phyloP scores from a whole-genome alignment of 1,140 invertebrate genomes.

The Hylaeus anthracinus region DNA sequence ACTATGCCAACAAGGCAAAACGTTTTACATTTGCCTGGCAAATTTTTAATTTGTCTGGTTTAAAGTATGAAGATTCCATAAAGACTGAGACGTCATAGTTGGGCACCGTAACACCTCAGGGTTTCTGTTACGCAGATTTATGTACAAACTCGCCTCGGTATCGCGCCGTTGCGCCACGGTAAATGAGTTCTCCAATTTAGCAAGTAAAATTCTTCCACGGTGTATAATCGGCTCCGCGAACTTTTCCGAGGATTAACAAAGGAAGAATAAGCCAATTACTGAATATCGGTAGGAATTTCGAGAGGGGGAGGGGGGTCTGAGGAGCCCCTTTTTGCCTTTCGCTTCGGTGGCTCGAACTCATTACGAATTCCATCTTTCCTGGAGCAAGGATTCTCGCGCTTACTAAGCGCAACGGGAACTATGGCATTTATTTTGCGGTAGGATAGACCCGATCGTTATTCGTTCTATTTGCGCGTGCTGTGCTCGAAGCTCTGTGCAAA shows the following conservation, averaged over 20 bases:
- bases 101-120: too few species aligned
- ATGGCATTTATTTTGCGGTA: conserved; percentile 22
- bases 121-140: too few species aligned
- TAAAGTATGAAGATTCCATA: too few species aligned
- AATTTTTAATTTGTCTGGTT: too few species aligned
- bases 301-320: background rate
- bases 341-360: background rate
- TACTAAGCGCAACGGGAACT: background rate
- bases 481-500: background rate
- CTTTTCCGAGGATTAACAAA: background rate
- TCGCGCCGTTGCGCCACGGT: too few species aligned
- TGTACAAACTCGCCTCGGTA: too few species aligned
- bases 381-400: background rate
- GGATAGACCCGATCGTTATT: conserved; percentile 14
- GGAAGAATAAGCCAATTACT: background rate
- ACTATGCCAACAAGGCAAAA: too few species aligned
- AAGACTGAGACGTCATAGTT: too few species aligned
- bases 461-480: conserved; percentile 5
- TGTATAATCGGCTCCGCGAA: background rate
- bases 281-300: background rate
- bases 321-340: background rate
- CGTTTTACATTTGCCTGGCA: too few species aligned
- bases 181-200: too few species aligned
- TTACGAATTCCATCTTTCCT: conserved; percentile 13
- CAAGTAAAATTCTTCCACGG: too few species aligned